phyloP scores from a whole-genome alignment of 2,888 invertebrate genomes.

The Galerucella pusilla region DNA sequence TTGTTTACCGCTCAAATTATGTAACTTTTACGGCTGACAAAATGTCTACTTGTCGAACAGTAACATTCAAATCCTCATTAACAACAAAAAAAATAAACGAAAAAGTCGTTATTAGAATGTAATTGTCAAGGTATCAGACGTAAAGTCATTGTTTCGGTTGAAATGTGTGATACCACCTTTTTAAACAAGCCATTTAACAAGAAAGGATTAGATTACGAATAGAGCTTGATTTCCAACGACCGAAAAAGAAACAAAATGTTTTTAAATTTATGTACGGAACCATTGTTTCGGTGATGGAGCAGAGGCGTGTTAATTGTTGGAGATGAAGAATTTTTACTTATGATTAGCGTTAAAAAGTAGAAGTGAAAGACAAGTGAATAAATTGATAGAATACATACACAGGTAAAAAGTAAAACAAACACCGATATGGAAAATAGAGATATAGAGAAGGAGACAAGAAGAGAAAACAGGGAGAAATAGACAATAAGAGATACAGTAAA shows the following conservation, averaged over 20 bases:
- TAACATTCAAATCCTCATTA: conserved; percentile 28
- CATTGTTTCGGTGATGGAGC: conserved; percentile 27
- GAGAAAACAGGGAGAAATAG: too few relatives aligned
- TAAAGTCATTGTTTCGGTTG: conserved; percentile 48
- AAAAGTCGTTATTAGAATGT: conserved; percentile 48
- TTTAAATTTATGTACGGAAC: conserved; percentile 45
- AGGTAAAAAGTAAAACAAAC: too few relatives aligned
- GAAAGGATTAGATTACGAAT: conserved; percentile 54
- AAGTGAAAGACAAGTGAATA: too few relatives aligned
- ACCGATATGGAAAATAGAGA: too few relatives aligned
- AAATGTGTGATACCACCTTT: conserved; percentile 48
- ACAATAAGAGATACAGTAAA: too few relatives aligned
- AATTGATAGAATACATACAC: too few relatives aligned
- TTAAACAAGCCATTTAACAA: conserved; percentile 53
- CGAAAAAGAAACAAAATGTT: conserved; percentile 44
- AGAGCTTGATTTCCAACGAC: conserved; percentile 47
- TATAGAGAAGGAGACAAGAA: too few relatives aligned
- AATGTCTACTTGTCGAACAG: conserved; percentile 9
- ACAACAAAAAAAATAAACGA: conserved; percentile 45
- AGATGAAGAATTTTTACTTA: too few relatives aligned
- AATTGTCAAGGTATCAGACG: conserved; percentile 52
- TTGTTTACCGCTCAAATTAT: not conserved
- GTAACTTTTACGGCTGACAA: not conserved
- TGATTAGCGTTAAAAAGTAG: too few relatives aligned
- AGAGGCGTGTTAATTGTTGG: conserved; percentile 6